Evolutionary conservation across 35 echinoderm and acorn worm species (phyloP).

Genomic region (Chiridota heheva): DNA sequence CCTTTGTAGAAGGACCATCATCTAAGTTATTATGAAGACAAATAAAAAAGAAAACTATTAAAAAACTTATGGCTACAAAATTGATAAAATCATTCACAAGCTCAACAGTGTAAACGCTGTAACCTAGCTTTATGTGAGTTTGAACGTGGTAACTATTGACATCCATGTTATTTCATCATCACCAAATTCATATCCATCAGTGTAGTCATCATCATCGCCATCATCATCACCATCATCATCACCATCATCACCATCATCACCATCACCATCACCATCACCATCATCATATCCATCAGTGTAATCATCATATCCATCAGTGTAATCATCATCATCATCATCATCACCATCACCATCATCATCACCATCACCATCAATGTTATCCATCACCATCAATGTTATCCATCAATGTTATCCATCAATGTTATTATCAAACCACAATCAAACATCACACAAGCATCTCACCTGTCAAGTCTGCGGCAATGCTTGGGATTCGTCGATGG

Average conservation of each 20-base stretch:
- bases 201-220: conserved; percentile 5
- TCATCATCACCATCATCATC: too few species aligned
- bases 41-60: too few species aligned
- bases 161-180: too few species aligned
- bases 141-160: too few species aligned
- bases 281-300: not conserved
- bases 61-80: too few species aligned
- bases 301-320: not conserved
- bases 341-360: not conserved
- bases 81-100: too few species aligned
- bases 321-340: not conserved
- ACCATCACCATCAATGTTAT: not conserved
- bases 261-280: not conserved
- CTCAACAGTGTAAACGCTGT: too few species aligned
- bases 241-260: not conserved
- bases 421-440: not conserved
- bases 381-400: not conserved
- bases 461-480: conserved; percentile 27
- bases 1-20: too few species aligned
- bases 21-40: too few species aligned
- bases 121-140: too few species aligned
- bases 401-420: not conserved
- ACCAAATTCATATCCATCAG: not conserved
- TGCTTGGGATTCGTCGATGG: conserved; percentile 64
- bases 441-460: not conserved